Evolutionary conservation across 2,113 vertebrate species (phyloP).

Genomic region (Peromyscus maniculatus): DNA sequence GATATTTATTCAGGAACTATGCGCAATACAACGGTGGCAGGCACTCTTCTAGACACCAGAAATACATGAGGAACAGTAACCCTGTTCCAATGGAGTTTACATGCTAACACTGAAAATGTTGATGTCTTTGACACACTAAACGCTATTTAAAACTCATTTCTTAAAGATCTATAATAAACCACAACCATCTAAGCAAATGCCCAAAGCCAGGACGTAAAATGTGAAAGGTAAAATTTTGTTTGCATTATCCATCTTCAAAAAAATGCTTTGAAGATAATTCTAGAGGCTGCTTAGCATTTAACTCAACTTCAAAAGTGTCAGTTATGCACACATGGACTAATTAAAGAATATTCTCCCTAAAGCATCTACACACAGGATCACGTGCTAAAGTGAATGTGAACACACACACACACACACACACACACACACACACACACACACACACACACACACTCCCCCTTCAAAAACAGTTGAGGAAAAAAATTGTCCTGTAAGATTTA

Average conservation of each 20-base stretch:
- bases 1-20: not conserved
- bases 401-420: not conserved
- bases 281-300: not conserved
- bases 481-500: not conserved
- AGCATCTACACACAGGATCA: not conserved
- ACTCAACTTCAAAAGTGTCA: not conserved
- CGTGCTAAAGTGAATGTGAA: not conserved
- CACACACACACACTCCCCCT: not conserved
- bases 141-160: not conserved
- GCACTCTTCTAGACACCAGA: not conserved
- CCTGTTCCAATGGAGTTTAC: not conserved
- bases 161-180: constrained; percentile 25
- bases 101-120: not conserved
- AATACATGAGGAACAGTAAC: not conserved
- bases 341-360: not conserved
- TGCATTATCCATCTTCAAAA: not conserved
- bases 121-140: not conserved
- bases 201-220: not conserved
- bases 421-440: not conserved
- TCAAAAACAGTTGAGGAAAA: not conserved
- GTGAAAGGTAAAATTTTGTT: constrained; percentile 15
- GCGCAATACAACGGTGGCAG: not conserved
- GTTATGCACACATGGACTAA: not conserved
- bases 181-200: not conserved
- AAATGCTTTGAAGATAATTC: constrained; percentile 18